A percentile compares a stretch with the other conserved stretches of the same genome.
These are phyloP conservation scores for Myotis daubentonii DNA, from an alignment of 2,797 vertebrate species.

Conservation along the genomic window DNA sequence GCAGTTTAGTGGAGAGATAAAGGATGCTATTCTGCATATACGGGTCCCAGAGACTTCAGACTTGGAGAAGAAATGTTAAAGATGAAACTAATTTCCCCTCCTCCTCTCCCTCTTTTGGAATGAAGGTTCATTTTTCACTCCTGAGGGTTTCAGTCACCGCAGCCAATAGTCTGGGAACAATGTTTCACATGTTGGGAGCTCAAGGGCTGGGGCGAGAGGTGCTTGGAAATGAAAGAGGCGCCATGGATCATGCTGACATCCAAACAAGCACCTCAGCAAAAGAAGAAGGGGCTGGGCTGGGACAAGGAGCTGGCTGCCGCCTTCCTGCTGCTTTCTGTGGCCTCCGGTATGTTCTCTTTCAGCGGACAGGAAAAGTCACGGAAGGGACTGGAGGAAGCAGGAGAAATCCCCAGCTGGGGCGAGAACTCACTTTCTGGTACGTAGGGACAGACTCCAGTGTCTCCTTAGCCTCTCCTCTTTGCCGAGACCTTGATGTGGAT, in stretches of 20 bases:
- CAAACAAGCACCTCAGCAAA: not conserved
- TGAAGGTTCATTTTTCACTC: constrained; percentile 36
- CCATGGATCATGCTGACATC: constrained; percentile 22
- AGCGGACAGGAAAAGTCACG: not conserved
- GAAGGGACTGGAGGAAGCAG: not conserved
- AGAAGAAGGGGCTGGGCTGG: not conserved
- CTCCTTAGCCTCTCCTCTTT: not conserved
- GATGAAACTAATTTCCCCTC: not conserved
- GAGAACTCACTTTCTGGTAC: not conserved
- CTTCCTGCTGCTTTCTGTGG: not conserved
- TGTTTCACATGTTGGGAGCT: not conserved
- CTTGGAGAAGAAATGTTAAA: not conserved
- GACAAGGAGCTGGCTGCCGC: not conserved
- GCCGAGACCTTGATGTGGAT: not conserved
- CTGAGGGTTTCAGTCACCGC: not conserved
- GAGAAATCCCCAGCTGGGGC: not conserved
- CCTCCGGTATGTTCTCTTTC: not conserved
- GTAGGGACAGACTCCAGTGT: not conserved
- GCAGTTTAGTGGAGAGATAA: not conserved
- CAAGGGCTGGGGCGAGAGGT: not conserved
- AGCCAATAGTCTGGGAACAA: not conserved
- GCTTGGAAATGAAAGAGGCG: not conserved
- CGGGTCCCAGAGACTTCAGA: not conserved
- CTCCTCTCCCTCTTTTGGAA: not conserved
- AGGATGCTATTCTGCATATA: not conserved